These are phyloP conservation scores for Choristoneura fumiferana DNA, from an alignment of 1,140 invertebrate genomes.

Conservation along the genomic window DNA sequence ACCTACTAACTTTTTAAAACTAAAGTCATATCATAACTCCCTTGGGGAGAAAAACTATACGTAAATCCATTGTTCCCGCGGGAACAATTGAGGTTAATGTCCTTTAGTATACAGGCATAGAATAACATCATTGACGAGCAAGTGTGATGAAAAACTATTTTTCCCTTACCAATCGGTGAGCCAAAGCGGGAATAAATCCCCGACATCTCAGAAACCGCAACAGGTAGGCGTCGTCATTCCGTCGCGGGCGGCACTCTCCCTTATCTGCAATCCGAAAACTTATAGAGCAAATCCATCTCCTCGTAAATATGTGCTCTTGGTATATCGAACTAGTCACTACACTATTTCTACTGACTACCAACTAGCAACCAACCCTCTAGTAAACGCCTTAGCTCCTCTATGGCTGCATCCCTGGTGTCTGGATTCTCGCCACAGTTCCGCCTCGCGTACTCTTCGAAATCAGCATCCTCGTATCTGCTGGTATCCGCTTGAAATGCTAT, in stretches of 20 bases:
- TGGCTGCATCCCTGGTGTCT: slow-evolving; percentile 63
- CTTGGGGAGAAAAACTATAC: too few relatives aligned
- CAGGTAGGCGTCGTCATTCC: slow-evolving; percentile 87
- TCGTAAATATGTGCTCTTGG: neutral
- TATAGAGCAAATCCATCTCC: slow-evolving; percentile 7
- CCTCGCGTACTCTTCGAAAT: slow-evolving; percentile 60
- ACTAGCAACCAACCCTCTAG: slow-evolving; percentile 80
- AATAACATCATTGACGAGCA: too few relatives aligned
- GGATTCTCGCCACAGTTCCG: slow-evolving; percentile 77
- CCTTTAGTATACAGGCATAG: too few relatives aligned
- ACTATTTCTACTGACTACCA: slow-evolving; percentile 7
- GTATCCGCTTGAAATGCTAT: slow-evolving; percentile 64
- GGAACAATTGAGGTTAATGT: too few relatives aligned
- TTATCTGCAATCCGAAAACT: slow-evolving; percentile 75
- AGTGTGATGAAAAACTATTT: too few relatives aligned
- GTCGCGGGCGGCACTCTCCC: slow-evolving; percentile 81
- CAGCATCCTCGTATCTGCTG: slow-evolving; percentile 60
- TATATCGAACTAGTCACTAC: slow-evolving; percentile 3
- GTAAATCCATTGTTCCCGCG: too few relatives aligned
- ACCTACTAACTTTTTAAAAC: too few relatives aligned
- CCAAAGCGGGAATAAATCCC: slow-evolving; percentile 84
- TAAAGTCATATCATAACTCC: too few relatives aligned
- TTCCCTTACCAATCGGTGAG: slow-evolving; percentile 84
- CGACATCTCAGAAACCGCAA: slow-evolving; percentile 87
- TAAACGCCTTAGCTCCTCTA: slow-evolving; percentile 82